Evolutionary conservation across 1,140 invertebrate genomes (phyloP), one percentile per base, ranked within the genome.

Genomic region (Archivesica marissinica): DNA sequence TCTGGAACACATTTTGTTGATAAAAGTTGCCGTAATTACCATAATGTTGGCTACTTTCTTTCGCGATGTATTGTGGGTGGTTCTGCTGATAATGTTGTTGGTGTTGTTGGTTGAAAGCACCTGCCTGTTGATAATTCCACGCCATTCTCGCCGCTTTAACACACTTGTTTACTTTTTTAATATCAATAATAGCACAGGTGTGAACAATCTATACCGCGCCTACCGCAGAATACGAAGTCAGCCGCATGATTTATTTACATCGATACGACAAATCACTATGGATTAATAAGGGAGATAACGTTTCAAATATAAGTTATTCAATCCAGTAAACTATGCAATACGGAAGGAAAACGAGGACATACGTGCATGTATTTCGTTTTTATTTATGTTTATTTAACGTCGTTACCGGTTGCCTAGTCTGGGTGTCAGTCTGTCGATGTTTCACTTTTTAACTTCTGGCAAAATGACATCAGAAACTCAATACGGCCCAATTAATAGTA

Each of bases 11-110:
- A 72, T 88, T 91, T 15, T 90, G 76, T 30, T 90, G 85, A 61
- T 85, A 90, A 47, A 87, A 89, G 38, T 81, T 77, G 0, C 90
- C 89, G 70, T 92, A 92, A 30, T 68, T 82, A 0, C 91, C 91
- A 66, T 92, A 92, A 47, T 86, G 76, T 30, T 90, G 88, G 68
- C 91, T 92, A 0, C 76, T 0, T 33, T 61, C 59, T n/a, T 80
- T 59, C 33, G 30, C 38, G 20, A 41, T 25, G 33, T 80, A 80
- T 17, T 80, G 88, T 72, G 90, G 91, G 61, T 88, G 88, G 56
- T 86, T 87, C 11, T 89, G 87, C 54, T 90, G 89, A 61, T 91
- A 90, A 20, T 87, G 70, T 20, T 85, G 75, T 54, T 72, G 75
- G 25, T 83, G 83, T 76, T 84, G 85, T 39, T 85, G 77, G n/a